These are phyloP conservation scores for Microtus montanus DNA, from an alignment of 2,113 vertebrate genomes.

Conservation along the genomic window DNA sequence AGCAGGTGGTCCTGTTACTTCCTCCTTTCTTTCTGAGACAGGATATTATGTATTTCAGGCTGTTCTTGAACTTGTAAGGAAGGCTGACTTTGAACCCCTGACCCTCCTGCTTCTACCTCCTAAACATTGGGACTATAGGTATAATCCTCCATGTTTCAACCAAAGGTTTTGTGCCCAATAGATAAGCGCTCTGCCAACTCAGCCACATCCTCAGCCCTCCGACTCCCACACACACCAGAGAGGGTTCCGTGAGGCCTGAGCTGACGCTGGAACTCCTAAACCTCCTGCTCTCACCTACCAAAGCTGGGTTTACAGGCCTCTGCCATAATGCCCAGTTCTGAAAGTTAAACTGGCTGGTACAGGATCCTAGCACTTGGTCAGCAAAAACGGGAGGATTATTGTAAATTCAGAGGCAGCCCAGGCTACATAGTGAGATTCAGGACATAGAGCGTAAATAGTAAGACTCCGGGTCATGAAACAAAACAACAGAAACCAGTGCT, in stretches of 20 bases:
- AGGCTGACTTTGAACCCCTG: not conserved
- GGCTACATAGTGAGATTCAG: not conserved
- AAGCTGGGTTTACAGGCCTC: not conserved
- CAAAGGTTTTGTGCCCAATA: not conserved
- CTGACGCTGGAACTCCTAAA: not conserved
- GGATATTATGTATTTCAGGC: not conserved
- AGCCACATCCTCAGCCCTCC: not conserved
- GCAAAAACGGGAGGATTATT: not conserved
- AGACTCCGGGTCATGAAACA: not conserved
- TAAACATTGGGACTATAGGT: not conserved
- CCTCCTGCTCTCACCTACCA: not conserved
- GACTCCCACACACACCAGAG: too few relatives aligned
- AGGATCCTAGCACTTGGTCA: not conserved
- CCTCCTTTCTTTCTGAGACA: not conserved
- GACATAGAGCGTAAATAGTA: not conserved
- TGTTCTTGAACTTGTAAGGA: not conserved
- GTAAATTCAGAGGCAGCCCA: not conserved
- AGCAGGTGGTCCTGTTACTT: not conserved
- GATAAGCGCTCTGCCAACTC: not conserved
- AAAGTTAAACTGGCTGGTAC: not conserved
- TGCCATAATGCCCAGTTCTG: not conserved
- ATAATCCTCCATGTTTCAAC: not conserved
- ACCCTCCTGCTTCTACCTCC: not conserved
- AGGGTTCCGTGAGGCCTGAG: not conserved
- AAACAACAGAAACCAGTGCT: not conserved